Evolutionary conservation across 2,888 invertebrate species (phyloP).

Genomic region (Malachius bipustulatus): DNA sequence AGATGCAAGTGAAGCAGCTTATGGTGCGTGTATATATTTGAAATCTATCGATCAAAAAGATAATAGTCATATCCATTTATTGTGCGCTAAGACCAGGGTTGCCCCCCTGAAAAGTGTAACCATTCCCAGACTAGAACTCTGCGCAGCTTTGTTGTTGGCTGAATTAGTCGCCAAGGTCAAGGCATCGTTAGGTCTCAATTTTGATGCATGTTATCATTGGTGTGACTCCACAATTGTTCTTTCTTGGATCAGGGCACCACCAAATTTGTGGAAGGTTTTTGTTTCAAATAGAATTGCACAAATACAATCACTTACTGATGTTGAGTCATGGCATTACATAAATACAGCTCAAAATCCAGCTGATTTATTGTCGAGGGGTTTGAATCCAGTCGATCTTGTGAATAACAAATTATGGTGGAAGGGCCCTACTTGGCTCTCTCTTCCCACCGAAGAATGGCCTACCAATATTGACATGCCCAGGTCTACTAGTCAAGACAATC

Average conservation of each 20-base stretch:
- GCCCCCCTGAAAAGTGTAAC: constrained; percentile 19
- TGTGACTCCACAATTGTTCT: too few species aligned
- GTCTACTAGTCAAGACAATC: too few species aligned
- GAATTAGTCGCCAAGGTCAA: constrained; percentile 14
- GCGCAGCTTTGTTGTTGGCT: constrained; percentile 15
- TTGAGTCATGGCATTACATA: constrained; percentile 16
- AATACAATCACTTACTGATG: constrained; percentile 14
- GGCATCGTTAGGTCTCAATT: constrained; percentile 9
- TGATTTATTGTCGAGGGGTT: constrained; percentile 16
- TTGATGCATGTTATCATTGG: constrained; percentile 16
- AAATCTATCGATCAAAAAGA: not conserved
- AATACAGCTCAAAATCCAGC: constrained; percentile 16
- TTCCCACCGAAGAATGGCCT: too few species aligned
- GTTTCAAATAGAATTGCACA: constrained; percentile 17
- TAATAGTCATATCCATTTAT: not conserved
- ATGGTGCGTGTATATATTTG: constrained; percentile 6
- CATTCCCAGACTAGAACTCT: constrained; percentile 18
- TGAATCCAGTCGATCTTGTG: constrained; percentile 10
- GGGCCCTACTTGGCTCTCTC: constrained; percentile 17
- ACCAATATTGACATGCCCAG: too few species aligned
- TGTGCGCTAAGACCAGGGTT: constrained; percentile 11
- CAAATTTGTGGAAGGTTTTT: constrained; percentile 17
- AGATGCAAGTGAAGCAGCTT: constrained; percentile 7
- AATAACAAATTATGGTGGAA: constrained; percentile 14
- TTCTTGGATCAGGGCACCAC: constrained; percentile 15